Percentiles rank a stretch among this genome's conserved stretches.
Conservation (phyloP, 2,888 invertebrate species). For the Diarsia brunnea region DNA sequence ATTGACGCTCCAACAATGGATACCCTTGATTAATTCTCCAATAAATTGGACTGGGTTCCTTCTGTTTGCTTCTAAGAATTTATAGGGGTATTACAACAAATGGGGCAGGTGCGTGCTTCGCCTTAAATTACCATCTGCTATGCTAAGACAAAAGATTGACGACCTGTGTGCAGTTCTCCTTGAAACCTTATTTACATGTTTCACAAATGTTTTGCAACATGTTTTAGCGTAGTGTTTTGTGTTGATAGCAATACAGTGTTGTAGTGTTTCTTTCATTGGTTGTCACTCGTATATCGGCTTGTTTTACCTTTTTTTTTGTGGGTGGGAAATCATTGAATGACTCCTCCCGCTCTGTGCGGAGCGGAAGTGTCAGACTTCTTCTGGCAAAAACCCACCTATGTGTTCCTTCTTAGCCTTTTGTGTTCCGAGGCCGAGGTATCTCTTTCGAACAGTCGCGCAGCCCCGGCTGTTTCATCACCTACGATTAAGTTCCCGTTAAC, state of each 20-base stretch:
- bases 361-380: no score
- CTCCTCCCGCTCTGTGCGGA: no score
- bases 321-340: no score
- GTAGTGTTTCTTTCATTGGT: not conserved
- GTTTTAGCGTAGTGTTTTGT: not conserved
- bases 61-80: slow-evolving; percentile 64
- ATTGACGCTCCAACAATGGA: slow-evolving; percentile 72
- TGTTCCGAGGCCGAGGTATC: no score
- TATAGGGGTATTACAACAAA: slow-evolving; percentile 55
- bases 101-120: slow-evolving; percentile 50
- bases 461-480: no score
- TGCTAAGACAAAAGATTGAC: slow-evolving; percentile 34
- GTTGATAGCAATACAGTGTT: slow-evolving; percentile 1
- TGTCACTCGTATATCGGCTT: no score
- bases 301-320: no score
- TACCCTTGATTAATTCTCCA: slow-evolving; percentile 71
- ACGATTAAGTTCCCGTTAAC: no score
- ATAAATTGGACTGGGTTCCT: slow-evolving; percentile 65
- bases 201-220: slow-evolving; percentile 2
- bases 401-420: no score
- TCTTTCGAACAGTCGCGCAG: no score
- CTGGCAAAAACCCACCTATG: no score
- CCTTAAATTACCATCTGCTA: slow-evolving; percentile 41
- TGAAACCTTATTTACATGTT: slow-evolving; percentile 8
- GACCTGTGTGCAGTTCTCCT: not conserved